Percentiles rank a stretch among this genome's conserved stretches.
These are phyloP conservation scores for Automeris io DNA, from an alignment of 2,888 invertebrate genomes.

Conservation along the genomic window DNA sequence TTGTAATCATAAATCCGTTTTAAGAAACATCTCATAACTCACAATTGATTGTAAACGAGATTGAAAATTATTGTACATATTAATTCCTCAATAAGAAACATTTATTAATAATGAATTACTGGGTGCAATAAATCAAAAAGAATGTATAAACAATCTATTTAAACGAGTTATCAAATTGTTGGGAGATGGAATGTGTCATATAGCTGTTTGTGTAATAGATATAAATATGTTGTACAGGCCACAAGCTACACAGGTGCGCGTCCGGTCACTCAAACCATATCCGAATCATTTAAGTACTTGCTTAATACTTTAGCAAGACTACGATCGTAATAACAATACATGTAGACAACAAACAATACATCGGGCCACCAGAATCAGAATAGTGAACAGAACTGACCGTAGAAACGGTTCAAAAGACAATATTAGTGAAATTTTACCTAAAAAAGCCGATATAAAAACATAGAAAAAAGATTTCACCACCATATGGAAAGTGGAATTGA, in stretches of 20 bases:
- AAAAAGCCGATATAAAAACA: too few relatives aligned
- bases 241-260: slow-evolving; percentile 67
- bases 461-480: too few relatives aligned
- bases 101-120: not conserved
- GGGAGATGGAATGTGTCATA: slow-evolving; percentile 44
- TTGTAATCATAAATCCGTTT: too few relatives aligned
- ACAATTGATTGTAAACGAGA: too few relatives aligned
- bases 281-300: too few relatives aligned
- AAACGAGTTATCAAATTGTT: slow-evolving; percentile 24
- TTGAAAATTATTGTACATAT: not conserved
- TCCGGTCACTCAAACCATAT: slow-evolving; percentile 59
- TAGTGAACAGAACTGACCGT: too few relatives aligned
- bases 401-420: too few relatives aligned
- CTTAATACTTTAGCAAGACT: slow-evolving; percentile 24
- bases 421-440: too few relatives aligned
- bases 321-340: slow-evolving; percentile 4
- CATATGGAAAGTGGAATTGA: too few relatives aligned
- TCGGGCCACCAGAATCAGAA: too few relatives aligned
- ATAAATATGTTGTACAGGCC: too few relatives aligned
- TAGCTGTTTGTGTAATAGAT: slow-evolving; percentile 29
- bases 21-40: too few relatives aligned
- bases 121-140: slow-evolving; percentile 12
- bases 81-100: not conserved
- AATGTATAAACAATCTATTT: slow-evolving; percentile 15
- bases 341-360: slow-evolving; percentile 9